Conservation (phyloP, 2,888 invertebrate species). For the Coelinius sp. region DNA sequence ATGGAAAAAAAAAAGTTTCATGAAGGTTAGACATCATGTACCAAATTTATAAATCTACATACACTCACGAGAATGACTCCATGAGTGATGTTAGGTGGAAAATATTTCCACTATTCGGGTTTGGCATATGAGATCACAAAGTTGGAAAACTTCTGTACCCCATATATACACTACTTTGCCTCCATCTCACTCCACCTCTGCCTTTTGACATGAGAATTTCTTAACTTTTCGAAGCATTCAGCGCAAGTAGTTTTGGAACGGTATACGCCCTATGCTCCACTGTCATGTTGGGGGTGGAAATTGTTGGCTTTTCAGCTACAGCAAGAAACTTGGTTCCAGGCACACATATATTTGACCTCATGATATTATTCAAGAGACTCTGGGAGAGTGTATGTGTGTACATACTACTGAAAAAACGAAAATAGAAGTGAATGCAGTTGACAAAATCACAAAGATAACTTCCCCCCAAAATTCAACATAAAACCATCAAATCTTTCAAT, state of each 20-base stretch:
- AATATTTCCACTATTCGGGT: background rate
- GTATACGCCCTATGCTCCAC: slow-evolving; percentile 8
- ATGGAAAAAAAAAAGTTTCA: background rate
- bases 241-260: slow-evolving; percentile 41
- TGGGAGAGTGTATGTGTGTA: background rate
- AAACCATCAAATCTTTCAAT: too few species aligned
- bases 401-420: slow-evolving; percentile 24
- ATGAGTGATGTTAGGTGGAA: slow-evolving; percentile 32
- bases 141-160: slow-evolving; percentile 21
- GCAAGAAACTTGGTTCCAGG: slow-evolving; percentile 36
- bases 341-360: slow-evolving; percentile 21
- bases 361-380: slow-evolving; percentile 46
- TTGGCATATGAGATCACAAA: slow-evolving; percentile 37
- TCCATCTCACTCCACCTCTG: background rate
- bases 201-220: slow-evolving; percentile 45
- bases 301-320: slow-evolving; percentile 50
- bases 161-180: slow-evolving; percentile 3
- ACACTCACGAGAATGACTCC: background rate
- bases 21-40: background rate
- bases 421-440: slow-evolving; percentile 30
- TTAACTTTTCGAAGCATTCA: slow-evolving; percentile 46
- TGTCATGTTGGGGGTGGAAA: slow-evolving; percentile 45
- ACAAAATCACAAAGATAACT: slow-evolving; percentile 21
- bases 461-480: too few species aligned
- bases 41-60: background rate